Evolutionary conservation across 2,888 invertebrate species (phyloP), one percentile per base, ranked within the genome.

Genomic region (Timandra comae): DNA sequence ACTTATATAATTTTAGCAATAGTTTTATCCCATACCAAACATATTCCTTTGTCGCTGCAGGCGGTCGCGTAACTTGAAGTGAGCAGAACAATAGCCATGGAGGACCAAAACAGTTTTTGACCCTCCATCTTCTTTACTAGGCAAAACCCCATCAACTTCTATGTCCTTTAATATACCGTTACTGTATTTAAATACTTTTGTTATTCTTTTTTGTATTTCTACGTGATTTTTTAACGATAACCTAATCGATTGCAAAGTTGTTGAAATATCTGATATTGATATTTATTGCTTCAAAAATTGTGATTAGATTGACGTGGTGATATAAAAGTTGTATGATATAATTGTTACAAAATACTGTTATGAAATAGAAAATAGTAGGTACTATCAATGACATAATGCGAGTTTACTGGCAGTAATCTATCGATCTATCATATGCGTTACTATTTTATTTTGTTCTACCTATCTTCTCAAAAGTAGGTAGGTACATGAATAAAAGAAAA

Each of bases 1-100:
- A 20, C 12, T 5, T 19, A 12, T 16, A 7, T 9, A 27, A 23
- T 30, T 9, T 24, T 12, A 23, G 8, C 12, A 13, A 11, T 8
- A 28, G 12, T 7, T 12, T 25, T 22, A 29, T 19, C 16, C 37
- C 54, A 23, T 68, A 84, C 84, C 78, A 82, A 58, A 50, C 80
- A 79, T 7, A 80, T 33, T 30, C 63, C 71, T 41, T 79, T 84
- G 4, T 79, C 84, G 21, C 59, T 56, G 39, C 84, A 84, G 11
- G 76, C 72, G 7, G 45, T 41, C 1, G 67, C 62, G 34, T 58
- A 67, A 33, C 50, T 52, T 0, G 70, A 53, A 0, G 71, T 53
- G 2, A 81, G 27, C 7, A 81, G 27, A 1, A 79, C 7, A 2
- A 81, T 21, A 7, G 63, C 63, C 26, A 84, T 52, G 58, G 73